phyloP scores from a whole-genome alignment of 2,888 invertebrate species.

The Phalangium opilio region DNA sequence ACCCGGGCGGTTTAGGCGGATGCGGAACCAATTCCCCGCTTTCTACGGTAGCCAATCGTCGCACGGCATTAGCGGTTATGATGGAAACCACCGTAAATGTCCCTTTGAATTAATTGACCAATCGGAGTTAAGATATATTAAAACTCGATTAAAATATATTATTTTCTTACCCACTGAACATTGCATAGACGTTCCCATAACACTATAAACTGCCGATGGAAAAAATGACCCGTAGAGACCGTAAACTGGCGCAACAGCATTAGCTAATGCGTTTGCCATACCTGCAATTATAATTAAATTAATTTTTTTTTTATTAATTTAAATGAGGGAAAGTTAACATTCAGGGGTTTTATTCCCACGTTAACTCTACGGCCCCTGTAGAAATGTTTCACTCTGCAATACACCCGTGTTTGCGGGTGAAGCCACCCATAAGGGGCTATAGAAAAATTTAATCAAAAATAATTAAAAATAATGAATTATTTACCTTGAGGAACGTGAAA shows the following conservation, averaged over 20 bases:
- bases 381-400: too few relatives aligned
- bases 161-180: not conserved
- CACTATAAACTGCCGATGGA: not conserved
- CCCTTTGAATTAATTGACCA: not conserved
- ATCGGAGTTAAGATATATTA: too few relatives aligned
- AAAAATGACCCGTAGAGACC: not conserved
- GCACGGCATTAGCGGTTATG: not conserved
- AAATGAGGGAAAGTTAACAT: too few relatives aligned
- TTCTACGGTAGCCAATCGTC: not conserved
- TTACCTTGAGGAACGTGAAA: conserved; percentile 1
- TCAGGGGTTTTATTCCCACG: too few relatives aligned
- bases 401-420: too few relatives aligned
- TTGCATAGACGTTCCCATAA: not conserved
- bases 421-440: too few relatives aligned
- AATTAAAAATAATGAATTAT: not conserved
- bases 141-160: too few relatives aligned
- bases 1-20: too few relatives aligned
- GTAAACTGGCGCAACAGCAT: not conserved
- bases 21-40: not conserved
- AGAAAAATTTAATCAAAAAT: not conserved
- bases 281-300: too few relatives aligned
- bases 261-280: not conserved
- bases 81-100: not conserved
- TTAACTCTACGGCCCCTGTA: too few relatives aligned
- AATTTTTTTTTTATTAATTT: too few relatives aligned